Base-by-base conservation (phyloP, 2,797 vertebrate genomes). In the Scleropages formosus region DNA sequence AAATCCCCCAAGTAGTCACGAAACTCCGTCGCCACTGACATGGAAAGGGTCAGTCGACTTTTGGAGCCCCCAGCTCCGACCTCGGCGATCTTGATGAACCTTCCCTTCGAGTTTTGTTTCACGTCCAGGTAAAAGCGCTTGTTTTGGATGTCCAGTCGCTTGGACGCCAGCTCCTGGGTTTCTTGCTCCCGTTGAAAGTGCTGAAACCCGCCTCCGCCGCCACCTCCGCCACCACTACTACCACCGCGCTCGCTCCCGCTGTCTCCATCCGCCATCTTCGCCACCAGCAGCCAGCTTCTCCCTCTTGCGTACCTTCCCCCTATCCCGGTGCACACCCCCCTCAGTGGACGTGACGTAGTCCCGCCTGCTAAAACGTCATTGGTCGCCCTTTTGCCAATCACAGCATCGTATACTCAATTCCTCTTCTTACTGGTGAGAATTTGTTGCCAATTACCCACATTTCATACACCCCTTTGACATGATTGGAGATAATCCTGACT, bases 191-290 rank as follows among this genome's bases (percentile, higher is more conserved):
- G 91, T 77, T 94, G 91, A 84, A 92, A 92, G 61, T 94, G 91
- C 85, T 92, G 93, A 75, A 94, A 94, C 31, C 94, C 93, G 51
- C 93, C 85, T 53, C 94, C 91, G 24, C 92, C 92, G 13, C 91
- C 92, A 0, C 91, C 90, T 20, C 73, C 79, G 9, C 86, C 82
- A 46, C 89, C 86, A 72, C 93, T 89, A 69, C 93, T 91, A 47
- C 93, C 94, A 68, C 93, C 93, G 82, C 93, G 92, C 85, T 95
- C 93, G 80, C 95, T 93, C 82, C 94, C 92, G 88, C 95, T 95
- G 84, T 96, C 95, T 88, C 95, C 95, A 92, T 97, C 96, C 95
- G 94, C 96, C 95, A 95, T 96, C 94, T 96, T 96, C 93, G 88
- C 91, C 91, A 93, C 91, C 94, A 92, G 87, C 92, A 91, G 89